These are phyloP conservation scores for Enteromius fasciolatus DNA, from an alignment of 2,797 vertebrate species.

Conservation along the genomic window DNA sequence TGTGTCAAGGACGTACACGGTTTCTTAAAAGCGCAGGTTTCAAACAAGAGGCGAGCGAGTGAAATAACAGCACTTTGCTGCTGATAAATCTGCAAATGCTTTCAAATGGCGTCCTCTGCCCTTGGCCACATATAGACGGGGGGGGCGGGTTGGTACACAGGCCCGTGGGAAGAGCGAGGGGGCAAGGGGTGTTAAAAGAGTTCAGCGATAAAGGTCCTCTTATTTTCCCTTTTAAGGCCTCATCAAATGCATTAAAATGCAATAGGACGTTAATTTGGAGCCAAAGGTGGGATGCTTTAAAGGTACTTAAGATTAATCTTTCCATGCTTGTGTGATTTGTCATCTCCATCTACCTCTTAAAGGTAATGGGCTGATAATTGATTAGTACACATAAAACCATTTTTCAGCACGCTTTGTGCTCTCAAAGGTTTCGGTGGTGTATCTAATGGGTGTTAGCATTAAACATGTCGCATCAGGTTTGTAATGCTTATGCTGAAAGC, in stretches of 20 bases:
- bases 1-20: slow-evolving; percentile 78
- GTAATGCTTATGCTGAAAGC: neutral
- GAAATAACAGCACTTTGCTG: slow-evolving; percentile 69
- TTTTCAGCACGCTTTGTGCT: slow-evolving; percentile 35
- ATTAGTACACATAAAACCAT: slow-evolving; percentile 29
- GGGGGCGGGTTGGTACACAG: neutral
- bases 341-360: slow-evolving; percentile 45
- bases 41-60: slow-evolving; percentile 65
- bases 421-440: neutral
- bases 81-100: slow-evolving; percentile 72
- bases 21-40: slow-evolving; percentile 69
- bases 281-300: slow-evolving; percentile 42
- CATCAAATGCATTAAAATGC: slow-evolving; percentile 42
- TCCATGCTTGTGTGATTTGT: slow-evolving; percentile 12
- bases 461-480: neutral
- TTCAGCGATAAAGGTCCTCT: slow-evolving; percentile 36
- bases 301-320: slow-evolving; percentile 47
- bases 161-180: neutral
- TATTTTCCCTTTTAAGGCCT: slow-evolving; percentile 23
- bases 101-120: slow-evolving; percentile 69
- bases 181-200: slow-evolving; percentile 36
- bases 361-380: slow-evolving; percentile 41
- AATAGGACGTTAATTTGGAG: slow-evolving; percentile 24
- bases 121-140: slow-evolving; percentile 23
- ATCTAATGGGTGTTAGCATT: slow-evolving; percentile 1